phyloP scores from a whole-genome alignment of 1,140 invertebrate genomes.

The Psix sp. region DNA sequence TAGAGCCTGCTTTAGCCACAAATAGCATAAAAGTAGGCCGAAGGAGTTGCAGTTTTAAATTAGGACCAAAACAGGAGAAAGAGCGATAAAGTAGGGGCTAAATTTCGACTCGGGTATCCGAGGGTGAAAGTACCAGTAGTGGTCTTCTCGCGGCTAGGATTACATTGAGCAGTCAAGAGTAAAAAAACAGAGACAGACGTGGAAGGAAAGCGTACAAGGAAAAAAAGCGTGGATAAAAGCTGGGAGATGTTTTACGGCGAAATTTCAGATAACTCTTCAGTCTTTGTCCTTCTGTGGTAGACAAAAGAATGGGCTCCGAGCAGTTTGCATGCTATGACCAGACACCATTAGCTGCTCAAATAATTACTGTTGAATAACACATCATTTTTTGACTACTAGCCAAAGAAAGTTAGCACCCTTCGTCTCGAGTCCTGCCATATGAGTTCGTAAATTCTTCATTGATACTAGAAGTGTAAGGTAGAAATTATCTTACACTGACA shows the following conservation, averaged over 20 bases:
- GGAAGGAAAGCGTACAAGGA: conserved; percentile 34
- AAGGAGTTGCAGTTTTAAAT: too few relatives aligned
- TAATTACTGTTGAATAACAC: conserved; percentile 54
- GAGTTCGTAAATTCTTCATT: too few relatives aligned
- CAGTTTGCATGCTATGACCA: conserved; percentile 24
- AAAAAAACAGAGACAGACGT: conserved; percentile 27
- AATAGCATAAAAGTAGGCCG: too few relatives aligned
- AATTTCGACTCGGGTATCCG: too few relatives aligned
- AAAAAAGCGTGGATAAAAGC: conserved; percentile 38
- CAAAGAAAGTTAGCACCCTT: conserved; percentile 32
- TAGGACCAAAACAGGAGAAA: too few relatives aligned
- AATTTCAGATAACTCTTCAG: conserved; percentile 36
- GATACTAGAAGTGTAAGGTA: too few relatives aligned
- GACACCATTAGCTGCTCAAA: conserved; percentile 49
- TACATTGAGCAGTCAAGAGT: conserved; percentile 50
- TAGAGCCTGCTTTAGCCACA: too few relatives aligned
- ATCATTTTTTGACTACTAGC: conserved; percentile 33
- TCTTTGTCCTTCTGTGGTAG: conserved; percentile 25
- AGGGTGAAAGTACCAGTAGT: conserved; percentile 58
- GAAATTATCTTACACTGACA: too few relatives aligned
- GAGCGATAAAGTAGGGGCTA: too few relatives aligned
- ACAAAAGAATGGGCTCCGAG: conserved; percentile 30
- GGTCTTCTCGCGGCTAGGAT: conserved; percentile 48
- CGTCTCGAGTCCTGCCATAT: conserved; percentile 8
- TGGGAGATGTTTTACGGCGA: conserved; percentile 36